Evolutionary conservation across 1,140 invertebrate species (phyloP).

Genomic region (Megalonaias nervosa): DNA sequence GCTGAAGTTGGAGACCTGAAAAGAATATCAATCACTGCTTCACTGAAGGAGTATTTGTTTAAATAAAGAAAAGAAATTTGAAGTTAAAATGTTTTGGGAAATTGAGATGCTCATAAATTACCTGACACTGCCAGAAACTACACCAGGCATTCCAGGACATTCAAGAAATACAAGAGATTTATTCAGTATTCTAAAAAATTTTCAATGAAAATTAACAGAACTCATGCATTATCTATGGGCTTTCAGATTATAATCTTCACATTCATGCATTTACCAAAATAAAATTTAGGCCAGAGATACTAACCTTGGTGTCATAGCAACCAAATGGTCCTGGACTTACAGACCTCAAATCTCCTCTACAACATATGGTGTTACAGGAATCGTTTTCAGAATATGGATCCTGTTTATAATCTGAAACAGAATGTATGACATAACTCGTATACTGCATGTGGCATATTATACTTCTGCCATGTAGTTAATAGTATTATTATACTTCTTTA

Average conservation of each 20-base stretch:
- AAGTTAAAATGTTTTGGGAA: not conserved
- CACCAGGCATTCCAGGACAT: not conserved
- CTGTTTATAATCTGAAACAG: constrained; percentile 61
- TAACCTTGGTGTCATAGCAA: constrained; percentile 69
- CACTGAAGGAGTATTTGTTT: not conserved
- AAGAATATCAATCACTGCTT: constrained; percentile 7
- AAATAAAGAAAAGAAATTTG: constrained; percentile 2
- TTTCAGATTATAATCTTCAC: too few relatives aligned
- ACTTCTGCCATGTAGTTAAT: too few relatives aligned
- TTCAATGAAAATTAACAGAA: not conserved
- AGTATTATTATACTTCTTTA: too few relatives aligned
- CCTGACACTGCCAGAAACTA: not conserved
- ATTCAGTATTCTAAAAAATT: not conserved
- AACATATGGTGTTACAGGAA: constrained; percentile 65
- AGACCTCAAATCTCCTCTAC: constrained; percentile 60
- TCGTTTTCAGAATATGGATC: constrained; percentile 64
- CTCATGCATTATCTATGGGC: too few relatives aligned
- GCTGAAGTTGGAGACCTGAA: constrained; percentile 60
- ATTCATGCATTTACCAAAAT: not conserved
- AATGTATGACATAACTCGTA: constrained; percentile 1
- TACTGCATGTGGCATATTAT: not conserved
- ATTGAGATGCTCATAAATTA: not conserved
- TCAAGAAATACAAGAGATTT: too few relatives aligned
- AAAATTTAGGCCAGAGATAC: not conserved
- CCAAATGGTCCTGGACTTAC: constrained; percentile 49